Evolutionary conservation across 2,113 vertebrate species (phyloP).

Genomic region (Clinocottus analis): DNA sequence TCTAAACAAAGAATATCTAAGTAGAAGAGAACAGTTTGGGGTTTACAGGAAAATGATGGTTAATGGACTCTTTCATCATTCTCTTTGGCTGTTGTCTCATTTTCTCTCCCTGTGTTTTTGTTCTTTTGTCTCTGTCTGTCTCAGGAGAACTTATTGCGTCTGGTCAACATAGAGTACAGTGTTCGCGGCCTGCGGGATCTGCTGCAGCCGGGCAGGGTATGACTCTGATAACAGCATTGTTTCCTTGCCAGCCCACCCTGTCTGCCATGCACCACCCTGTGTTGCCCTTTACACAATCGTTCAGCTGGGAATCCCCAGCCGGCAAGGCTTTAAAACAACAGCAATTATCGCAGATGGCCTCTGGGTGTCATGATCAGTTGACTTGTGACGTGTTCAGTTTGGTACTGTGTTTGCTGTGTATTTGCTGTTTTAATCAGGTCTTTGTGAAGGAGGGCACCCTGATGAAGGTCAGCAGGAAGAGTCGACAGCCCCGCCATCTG

Average conservation of each 20-base stretch:
- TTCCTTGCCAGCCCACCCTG: conserved; percentile 62
- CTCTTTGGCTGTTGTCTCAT: conserved; percentile 21
- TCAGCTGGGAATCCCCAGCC: conserved; percentile 64
- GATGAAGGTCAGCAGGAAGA: conserved; percentile 94
- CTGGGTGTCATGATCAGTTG: conserved; percentile 25
- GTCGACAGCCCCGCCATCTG: conserved; percentile 90
- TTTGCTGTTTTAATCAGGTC: conserved; percentile 79
- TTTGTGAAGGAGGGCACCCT: conserved; percentile 97
- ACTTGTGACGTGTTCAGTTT: conserved; percentile 16
- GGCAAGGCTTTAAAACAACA: conserved; percentile 29
- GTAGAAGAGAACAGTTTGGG: conserved; percentile 1
- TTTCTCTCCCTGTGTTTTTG: conserved; percentile 22
- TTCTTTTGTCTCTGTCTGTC: conserved; percentile 49
- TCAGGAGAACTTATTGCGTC: conserved; percentile 93
- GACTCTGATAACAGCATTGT: conserved; percentile 83
- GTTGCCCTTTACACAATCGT: conserved; percentile 63
- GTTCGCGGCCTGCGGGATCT: conserved; percentile 88
- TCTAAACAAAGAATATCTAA: conserved; percentile 4
- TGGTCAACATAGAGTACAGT: conserved; percentile 93
- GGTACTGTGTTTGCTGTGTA: conserved; percentile 27
- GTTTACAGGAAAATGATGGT: conserved; percentile 2
- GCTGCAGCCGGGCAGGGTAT: conserved; percentile 93
- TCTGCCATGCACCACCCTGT: conserved; percentile 48
- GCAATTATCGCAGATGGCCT: conserved; percentile 20
- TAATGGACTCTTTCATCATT: conserved; percentile 16